A percentile compares a stretch with the other conserved stretches of the same genome.
Conservation (phyloP, 1,140 invertebrate species). For the Branchinecta lindahli region DNA sequence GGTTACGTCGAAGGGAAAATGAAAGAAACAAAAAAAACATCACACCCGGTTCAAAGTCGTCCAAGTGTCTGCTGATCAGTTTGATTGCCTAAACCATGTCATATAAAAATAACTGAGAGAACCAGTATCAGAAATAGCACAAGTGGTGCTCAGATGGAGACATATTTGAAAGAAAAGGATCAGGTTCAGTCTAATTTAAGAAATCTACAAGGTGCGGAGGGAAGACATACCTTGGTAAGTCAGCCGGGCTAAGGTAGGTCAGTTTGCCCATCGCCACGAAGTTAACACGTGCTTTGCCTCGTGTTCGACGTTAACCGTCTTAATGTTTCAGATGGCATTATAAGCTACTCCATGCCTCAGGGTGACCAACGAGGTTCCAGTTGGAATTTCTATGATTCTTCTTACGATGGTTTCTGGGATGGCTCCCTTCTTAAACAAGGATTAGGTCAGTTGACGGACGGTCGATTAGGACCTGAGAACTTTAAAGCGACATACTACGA, state of each 20-base stretch:
- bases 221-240: too few species aligned
- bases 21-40: not conserved
- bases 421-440: conserved; percentile 48
- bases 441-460: conserved; percentile 73
- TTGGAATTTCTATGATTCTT: conserved; percentile 73
- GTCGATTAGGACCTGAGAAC: conserved; percentile 51
- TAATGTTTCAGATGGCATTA: conserved; percentile 49
- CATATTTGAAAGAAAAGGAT: too few species aligned
- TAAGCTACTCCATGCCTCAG: conserved; percentile 67
- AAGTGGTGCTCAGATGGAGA: too few species aligned
- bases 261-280: too few species aligned
- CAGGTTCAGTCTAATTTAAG: too few species aligned
- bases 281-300: too few species aligned
- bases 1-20: not conserved
- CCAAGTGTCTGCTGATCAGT: too few species aligned
- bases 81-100: too few species aligned
- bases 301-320: conserved; percentile 21
- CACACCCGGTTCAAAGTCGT: not conserved
- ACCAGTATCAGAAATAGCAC: too few species aligned
- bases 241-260: too few species aligned
- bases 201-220: too few species aligned
- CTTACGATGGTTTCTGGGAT: conserved; percentile 75
- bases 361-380: conserved; percentile 54
- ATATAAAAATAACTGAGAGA: too few species aligned
- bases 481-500: conserved; percentile 50